Conservation (phyloP, 2,888 invertebrate species). For the Clunio marinus region DNA sequence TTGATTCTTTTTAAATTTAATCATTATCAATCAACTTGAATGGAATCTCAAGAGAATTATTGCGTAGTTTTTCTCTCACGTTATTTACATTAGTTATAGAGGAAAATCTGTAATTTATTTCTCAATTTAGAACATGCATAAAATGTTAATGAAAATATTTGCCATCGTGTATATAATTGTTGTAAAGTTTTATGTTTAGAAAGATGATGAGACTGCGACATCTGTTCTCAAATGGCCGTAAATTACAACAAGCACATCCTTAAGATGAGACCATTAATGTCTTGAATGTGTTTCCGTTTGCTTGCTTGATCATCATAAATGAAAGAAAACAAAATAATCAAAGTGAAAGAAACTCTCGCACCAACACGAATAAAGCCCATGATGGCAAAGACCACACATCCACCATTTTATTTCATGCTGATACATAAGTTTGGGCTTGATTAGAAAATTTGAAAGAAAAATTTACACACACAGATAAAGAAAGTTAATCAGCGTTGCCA, state of each 20-base stretch:
- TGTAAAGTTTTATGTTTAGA: too few relatives aligned
- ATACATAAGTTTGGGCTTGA: conserved; percentile 21
- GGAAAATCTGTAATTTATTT: too few relatives aligned
- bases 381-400: conserved; percentile 26
- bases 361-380: neutral
- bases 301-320: conserved; percentile 14
- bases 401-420: conserved; percentile 35
- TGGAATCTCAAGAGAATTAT: too few relatives aligned
- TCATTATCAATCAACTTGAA: neutral
- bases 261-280: neutral
- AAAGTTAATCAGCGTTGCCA: conserved; percentile 22
- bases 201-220: too few relatives aligned
- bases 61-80: too few relatives aligned
- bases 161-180: too few relatives aligned
- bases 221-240: conserved; percentile 24
- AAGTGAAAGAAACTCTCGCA: neutral
- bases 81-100: too few relatives aligned
- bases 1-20: neutral
- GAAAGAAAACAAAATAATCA: neutral
- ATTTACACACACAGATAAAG: conserved; percentile 19
- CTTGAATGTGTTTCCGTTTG: neutral
- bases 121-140: too few relatives aligned
- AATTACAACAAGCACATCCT: neutral
- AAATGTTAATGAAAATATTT: too few relatives aligned
- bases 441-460: conserved; percentile 30